phyloP scores from a whole-genome alignment of 2,797 vertebrate genomes.

The Urosaurus nigricauda region DNA sequence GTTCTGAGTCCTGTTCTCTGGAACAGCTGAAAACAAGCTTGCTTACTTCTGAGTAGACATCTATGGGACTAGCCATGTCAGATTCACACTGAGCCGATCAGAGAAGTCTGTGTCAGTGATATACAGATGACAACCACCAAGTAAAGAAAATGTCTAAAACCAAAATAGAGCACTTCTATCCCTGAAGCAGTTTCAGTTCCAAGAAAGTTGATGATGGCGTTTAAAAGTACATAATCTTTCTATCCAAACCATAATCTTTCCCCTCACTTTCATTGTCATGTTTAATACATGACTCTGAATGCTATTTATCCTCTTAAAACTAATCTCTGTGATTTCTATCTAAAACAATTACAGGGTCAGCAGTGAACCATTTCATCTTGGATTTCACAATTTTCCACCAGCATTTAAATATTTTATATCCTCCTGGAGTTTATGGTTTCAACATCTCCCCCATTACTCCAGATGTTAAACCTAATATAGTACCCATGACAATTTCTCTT shows the following conservation, averaged over 20 bases:
- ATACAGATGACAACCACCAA: background rate
- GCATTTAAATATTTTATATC: conserved; percentile 36
- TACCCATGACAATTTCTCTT: conserved; percentile 1
- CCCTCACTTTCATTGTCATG: background rate
- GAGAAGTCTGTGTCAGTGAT: background rate
- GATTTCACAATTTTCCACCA: conserved; percentile 16
- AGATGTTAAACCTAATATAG: conserved; percentile 18
- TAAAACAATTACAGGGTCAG: conserved; percentile 46
- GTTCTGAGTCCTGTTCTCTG: too few species aligned
- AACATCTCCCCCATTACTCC: background rate
- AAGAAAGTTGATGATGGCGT: background rate
- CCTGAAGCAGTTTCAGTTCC: background rate
- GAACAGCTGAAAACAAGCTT: too few species aligned
- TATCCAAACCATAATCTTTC: background rate
- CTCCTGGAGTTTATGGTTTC: conserved; percentile 14
- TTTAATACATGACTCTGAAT: rapidly evolving
- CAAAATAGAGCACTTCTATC: too few species aligned
- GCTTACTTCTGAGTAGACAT: too few species aligned
- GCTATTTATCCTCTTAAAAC: conserved; percentile 26
- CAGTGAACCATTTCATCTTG: background rate
- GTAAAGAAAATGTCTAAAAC: background rate
- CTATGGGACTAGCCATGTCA: too few species aligned
- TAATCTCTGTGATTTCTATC: conserved; percentile 28
- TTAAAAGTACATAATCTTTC: background rate
- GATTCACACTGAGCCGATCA: background rate